phyloP scores from a whole-genome alignment of 2,797 vertebrate genomes.

The Cossypha dichroa region DNA sequence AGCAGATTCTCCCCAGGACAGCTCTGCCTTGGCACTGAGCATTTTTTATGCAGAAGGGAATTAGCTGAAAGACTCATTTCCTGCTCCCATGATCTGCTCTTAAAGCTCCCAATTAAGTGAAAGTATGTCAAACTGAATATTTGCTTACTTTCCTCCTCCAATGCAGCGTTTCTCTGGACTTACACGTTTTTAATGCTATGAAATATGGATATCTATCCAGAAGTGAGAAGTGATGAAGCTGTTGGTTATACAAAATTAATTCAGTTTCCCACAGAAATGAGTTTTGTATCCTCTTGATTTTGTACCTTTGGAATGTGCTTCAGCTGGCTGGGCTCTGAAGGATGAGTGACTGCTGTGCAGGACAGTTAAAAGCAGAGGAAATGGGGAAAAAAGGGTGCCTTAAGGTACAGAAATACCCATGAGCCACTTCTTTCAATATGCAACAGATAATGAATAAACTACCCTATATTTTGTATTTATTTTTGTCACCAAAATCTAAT shows the following conservation, averaged over 20 bases:
- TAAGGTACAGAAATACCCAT: not conserved
- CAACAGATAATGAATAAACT: constrained; percentile 33
- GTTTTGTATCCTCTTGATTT: not conserved
- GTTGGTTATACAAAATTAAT: not conserved
- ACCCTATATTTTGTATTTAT: constrained; percentile 62
- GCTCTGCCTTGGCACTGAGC: not conserved
- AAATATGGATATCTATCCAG: not conserved
- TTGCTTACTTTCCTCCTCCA: not conserved
- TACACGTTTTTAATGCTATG: not conserved
- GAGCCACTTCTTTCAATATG: not conserved
- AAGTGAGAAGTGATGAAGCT: not conserved
- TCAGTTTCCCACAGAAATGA: not conserved
- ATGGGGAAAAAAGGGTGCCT: not conserved
- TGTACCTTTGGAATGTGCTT: not conserved
- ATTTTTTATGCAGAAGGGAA: not conserved
- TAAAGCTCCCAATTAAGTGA: not conserved
- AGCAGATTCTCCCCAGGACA: not conserved
- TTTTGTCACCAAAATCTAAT: constrained; percentile 73
- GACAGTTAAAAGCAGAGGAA: not conserved
- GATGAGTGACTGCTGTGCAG: constrained; percentile 19
- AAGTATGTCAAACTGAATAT: not conserved
- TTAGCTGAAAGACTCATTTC: not conserved
- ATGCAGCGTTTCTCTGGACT: not conserved
- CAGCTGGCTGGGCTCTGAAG: not conserved
- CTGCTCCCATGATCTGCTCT: not conserved